Percentiles rank a stretch among this genome's conserved stretches.
phyloP scores from a whole-genome alignment of 2,888 invertebrate species.

The Sphaerophoria rueppellii region DNA sequence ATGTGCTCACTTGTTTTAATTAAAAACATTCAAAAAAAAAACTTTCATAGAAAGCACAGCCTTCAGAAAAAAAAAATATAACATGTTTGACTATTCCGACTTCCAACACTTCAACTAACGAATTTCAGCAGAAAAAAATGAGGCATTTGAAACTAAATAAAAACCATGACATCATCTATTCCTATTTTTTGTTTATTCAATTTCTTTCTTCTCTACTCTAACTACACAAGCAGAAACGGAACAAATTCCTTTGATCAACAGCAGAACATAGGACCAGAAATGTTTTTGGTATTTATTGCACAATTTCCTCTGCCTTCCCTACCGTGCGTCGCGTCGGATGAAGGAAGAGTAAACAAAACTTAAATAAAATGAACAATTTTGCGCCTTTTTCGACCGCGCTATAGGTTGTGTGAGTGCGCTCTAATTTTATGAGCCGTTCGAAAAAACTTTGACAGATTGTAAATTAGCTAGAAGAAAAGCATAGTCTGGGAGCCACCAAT shows the following conservation, averaged over 20 bases:
- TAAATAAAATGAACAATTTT: constrained; percentile 62
- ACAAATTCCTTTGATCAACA: too few relatives aligned
- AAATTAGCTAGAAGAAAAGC: too few relatives aligned
- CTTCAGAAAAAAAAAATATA: constrained; percentile 12
- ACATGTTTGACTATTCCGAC: constrained; percentile 48
- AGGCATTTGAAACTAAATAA: constrained; percentile 33
- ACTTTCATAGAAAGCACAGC: constrained; percentile 4
- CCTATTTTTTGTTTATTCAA: constrained; percentile 39
- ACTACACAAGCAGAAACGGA: too few relatives aligned
- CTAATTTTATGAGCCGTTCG: too few relatives aligned
- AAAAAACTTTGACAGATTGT: too few relatives aligned
- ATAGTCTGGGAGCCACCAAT: too few relatives aligned
- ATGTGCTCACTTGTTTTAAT: constrained; percentile 29
- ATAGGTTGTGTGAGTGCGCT: too few relatives aligned
- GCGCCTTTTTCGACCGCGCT: constrained; percentile 45
- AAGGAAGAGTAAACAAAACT: constrained; percentile 8
- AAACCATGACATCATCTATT: constrained; percentile 69
- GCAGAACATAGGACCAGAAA: constrained; percentile 1
- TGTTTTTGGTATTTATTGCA: constrained; percentile 48
- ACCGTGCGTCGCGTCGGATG: too few relatives aligned
- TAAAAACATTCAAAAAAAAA: constrained; percentile 43
- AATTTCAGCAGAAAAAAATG: constrained; percentile 43
- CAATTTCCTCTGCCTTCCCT: constrained; percentile 25
- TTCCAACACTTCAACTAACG: constrained; percentile 18
- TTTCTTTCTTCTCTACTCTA: neutral